Base-by-base conservation (phyloP, 2,113 vertebrate species). In the Osmerus mordax region DNA sequence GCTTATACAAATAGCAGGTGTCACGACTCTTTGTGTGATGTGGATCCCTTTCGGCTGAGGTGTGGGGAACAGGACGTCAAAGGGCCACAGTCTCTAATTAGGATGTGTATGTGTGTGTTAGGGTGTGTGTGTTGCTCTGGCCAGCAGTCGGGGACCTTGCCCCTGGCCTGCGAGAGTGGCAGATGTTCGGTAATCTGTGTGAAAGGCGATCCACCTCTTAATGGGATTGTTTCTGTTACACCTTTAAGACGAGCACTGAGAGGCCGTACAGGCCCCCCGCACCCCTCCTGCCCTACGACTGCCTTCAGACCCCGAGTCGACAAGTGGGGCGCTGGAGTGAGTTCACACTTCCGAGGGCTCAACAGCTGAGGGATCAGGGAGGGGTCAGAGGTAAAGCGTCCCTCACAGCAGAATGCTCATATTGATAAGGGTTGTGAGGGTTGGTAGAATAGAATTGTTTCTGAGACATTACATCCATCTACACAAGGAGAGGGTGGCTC, bases 131-230 rank as follows among this genome's bases (percentile, higher is more conserved):
- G 21, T 61, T 68, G 36, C 54, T 67, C 41, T 53, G 58, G 13
- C 36, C 69, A 21, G 69, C 32, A 53, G 47, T 62, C 36, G 58
- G 58, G 58, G n/a, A 88, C 85, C 84, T 84, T 84, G 86, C 72
- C 82, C 84, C 78, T 72, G 64, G 81, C 84, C 81, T 80, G 79
- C 77, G 83, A 85, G 77, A 87, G 78, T 85, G 86, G 84, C 90
- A 91, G 90, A 91, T 91, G 90, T 87, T 90, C 82, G 81, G 89
- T 90, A 87, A 90, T 90, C 90, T 90, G 85, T 87, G 87, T 91
- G 89, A 90, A 90, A 91, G 90, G 87, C 81, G 87, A 89, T 90
- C 85, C 79, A 77, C 83, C 89, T 88, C 88, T 90, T 89, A 89
- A 87, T 86, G 84, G 86, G 86, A 91, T 90, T 90, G 89, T 91